phyloP scores from a whole-genome alignment of 2,888 invertebrate genomes.

The Pocota personata region DNA sequence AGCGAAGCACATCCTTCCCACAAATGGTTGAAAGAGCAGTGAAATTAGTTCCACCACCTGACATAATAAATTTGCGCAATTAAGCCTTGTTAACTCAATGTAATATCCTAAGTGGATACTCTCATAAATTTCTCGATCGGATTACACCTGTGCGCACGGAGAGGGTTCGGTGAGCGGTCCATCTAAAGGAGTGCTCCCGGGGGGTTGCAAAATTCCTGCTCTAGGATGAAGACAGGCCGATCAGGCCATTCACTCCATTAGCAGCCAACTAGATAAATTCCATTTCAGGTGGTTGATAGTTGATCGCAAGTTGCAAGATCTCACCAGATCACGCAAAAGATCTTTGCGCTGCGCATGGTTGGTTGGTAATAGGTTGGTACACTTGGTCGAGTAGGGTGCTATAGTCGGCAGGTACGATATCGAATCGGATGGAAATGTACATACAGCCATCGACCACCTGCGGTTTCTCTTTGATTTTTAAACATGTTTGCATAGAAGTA shows the following conservation, averaged over 20 bases:
- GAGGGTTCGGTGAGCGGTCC: constrained; percentile 9
- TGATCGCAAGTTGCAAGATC: constrained; percentile 69
- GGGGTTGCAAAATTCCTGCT: constrained; percentile 46
- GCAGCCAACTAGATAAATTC: constrained; percentile 70
- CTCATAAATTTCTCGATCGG: constrained; percentile 72
- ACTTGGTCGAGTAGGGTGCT: background rate
- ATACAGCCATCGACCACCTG: constrained; percentile 70
- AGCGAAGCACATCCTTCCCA: constrained; percentile 47
- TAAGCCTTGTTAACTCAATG: constrained; percentile 75
- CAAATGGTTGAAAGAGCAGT: constrained; percentile 40
- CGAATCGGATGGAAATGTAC: constrained; percentile 61
- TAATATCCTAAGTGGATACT: constrained; percentile 73
- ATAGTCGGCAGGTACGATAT: constrained; percentile 52
- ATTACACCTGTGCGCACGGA: constrained; percentile 65
- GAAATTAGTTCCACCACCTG: constrained; percentile 75
- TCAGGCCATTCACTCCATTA: constrained; percentile 71
- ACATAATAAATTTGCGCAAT: constrained; percentile 76
- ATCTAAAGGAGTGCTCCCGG: constrained; percentile 16
- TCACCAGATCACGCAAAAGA: constrained; percentile 72
- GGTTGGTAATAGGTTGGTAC: constrained; percentile 37
- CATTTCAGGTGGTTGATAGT: constrained; percentile 68
- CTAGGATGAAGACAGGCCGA: constrained; percentile 49
- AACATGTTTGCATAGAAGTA: constrained; percentile 57
- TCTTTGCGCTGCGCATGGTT: constrained; percentile 69
- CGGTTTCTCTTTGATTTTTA: constrained; percentile 73